Conservation (phyloP, 2,113 vertebrate genomes). For the Aphyosemion australe region DNA sequence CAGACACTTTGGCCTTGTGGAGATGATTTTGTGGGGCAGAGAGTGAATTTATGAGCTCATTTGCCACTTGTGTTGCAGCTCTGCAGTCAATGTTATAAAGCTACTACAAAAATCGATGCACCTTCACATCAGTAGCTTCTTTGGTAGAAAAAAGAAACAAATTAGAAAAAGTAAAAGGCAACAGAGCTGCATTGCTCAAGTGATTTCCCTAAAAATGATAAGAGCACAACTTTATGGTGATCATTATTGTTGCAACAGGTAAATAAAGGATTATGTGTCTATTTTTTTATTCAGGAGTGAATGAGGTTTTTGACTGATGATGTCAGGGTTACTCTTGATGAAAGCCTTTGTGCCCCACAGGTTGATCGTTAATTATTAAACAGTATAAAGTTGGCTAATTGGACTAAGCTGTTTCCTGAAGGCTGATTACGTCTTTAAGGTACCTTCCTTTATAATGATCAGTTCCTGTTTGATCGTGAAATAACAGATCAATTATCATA, state of each 20-base stretch:
- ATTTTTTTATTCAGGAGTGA: neutral
- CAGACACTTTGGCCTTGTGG: neutral
- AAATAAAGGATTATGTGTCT: neutral
- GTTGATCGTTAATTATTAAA: conserved; percentile 1
- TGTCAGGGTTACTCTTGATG: neutral
- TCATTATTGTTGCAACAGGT: neutral
- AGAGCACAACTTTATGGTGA: neutral
- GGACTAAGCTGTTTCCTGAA: neutral
- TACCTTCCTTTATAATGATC: neutral
- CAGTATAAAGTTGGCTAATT: conserved; percentile 17
- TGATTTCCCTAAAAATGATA: neutral
- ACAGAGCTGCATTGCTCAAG: neutral
- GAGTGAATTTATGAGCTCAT: conserved; percentile 23
- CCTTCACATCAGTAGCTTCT: neutral
- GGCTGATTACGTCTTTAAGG: conserved; percentile 7
- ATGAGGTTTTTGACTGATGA: neutral
- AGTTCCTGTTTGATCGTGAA: conserved; percentile 5
- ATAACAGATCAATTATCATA: conserved; percentile 2
- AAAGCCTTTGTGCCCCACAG: neutral
- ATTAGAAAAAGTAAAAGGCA: conserved; percentile 1
- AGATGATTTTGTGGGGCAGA: conserved; percentile 4
- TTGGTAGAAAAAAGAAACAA: neutral
- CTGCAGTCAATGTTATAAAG: neutral
- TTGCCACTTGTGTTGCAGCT: conserved; percentile 19
- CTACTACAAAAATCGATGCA: conserved; percentile 15